Evolutionary conservation across 2,888 invertebrate genomes (phyloP), one percentile per base, ranked within the genome.

Genomic region (Temnothorax ravouxi): DNA sequence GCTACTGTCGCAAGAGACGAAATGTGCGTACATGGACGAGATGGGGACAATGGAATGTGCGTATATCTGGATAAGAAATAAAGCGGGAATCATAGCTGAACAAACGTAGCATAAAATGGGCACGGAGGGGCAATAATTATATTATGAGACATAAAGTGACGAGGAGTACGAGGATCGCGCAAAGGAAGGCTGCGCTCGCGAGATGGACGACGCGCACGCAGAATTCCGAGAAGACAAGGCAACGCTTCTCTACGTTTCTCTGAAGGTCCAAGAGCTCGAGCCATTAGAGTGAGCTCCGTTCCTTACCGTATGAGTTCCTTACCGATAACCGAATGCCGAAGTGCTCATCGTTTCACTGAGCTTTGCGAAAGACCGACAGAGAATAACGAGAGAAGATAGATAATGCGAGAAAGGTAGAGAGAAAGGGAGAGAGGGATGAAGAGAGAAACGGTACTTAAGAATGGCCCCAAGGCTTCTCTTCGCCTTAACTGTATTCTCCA

Each of bases 141-240:
- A 94, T 94, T 94, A 94, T 91, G 93, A 93, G 93, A 93, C 94
- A 94, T 94, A 94, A 94, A 94, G 94, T 94, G 94, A 94, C 93
- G 94, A 92, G 56, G 56, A 79, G 93, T 91, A 89, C 88, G 89
- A 92, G 91, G 88, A 91, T 90, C 88, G 88, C 91, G 89, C 85
- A 90, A 85, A 88, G 88, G 87, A 61, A 84, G 86, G 41, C 41
- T 77, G 84, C 44, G 67, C 81, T 15, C n/a, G 79, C 88, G 88
- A 84, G 84, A 84, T 84, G 84, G 86, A 83, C 83, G 81, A 88
- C 77, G 82, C 71, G 84, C 82, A 85, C 84, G 85, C 84, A 86
- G 84, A 85, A 91, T 91, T 91, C 90, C 77, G 83, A 86, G 91
- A 91, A 91, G 86, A 83, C 85, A 59, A 80, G 84, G 90, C 92